Conservation (phyloP, 2,113 vertebrate genomes). For the Tragelaphus imberbis region DNA sequence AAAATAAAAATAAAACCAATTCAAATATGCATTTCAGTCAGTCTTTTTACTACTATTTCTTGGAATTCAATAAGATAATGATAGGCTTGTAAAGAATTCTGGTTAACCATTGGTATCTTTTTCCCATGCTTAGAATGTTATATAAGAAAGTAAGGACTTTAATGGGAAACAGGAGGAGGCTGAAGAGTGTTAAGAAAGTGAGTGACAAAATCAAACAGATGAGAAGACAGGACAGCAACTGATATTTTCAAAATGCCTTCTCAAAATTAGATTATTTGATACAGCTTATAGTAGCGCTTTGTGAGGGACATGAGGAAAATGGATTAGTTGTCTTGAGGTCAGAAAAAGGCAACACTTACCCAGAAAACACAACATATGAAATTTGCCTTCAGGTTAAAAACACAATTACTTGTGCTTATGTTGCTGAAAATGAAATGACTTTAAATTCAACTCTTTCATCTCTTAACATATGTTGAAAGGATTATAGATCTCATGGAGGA, state of each 20-base stretch:
- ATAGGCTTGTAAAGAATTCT: neutral
- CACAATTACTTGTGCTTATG: neutral
- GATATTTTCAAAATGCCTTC: neutral
- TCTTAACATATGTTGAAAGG: slow-evolving; percentile 18
- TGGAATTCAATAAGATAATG: slow-evolving; percentile 12
- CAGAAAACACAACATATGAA: neutral
- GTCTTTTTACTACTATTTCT: slow-evolving; percentile 6
- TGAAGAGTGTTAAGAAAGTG: neutral
- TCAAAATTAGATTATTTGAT: neutral
- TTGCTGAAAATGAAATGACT: slow-evolving; percentile 38
- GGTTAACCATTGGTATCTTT: neutral
- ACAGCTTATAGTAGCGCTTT: neutral
- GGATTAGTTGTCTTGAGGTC: neutral
- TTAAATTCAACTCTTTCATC: slow-evolving; percentile 15
- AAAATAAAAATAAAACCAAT: neutral
- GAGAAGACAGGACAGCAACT: neutral
- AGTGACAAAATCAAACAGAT: neutral
- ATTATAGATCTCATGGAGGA: neutral
- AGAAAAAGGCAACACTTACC: neutral
- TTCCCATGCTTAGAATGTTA: neutral
- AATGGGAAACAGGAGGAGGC: neutral
- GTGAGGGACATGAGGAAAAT: neutral
- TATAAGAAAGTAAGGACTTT: neutral
- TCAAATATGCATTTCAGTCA: neutral
- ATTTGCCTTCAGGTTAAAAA: slow-evolving; percentile 36